These are phyloP conservation scores for Apogon hyalosoma DNA, from an alignment of 2,797 vertebrate species.

Conservation along the genomic window DNA sequence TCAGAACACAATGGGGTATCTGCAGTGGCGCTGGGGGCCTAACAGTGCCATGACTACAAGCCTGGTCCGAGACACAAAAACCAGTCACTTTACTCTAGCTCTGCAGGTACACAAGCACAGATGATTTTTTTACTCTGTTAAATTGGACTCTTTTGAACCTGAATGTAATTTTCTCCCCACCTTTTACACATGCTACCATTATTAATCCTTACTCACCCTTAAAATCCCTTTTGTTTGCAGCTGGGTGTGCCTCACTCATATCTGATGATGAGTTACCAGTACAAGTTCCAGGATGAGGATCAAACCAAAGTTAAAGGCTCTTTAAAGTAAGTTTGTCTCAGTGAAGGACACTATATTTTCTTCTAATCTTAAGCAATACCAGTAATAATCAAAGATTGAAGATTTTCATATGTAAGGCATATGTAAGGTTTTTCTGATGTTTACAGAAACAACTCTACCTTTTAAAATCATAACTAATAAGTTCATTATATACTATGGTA, in stretches of 20 bases:
- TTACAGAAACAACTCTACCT: no score
- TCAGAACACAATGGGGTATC: conserved; percentile 97
- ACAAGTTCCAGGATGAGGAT: conserved; percentile 98
- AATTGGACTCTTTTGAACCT: background rate
- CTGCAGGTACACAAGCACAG: conserved; percentile 87
- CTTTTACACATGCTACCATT: background rate
- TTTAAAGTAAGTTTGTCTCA: conserved; percentile 89
- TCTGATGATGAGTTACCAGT: conserved; percentile 96
- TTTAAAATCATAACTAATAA: no score
- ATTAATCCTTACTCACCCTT: background rate
- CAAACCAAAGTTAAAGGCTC: conserved; percentile 97
- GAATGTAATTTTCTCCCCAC: background rate
- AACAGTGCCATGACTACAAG: conserved; percentile 98
- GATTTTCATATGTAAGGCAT: no score
- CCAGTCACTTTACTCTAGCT: conserved; percentile 93
- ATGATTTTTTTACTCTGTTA: background rate
- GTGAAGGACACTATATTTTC: background rate
- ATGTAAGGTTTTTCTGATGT: no score
- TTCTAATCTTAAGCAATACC: background rate
- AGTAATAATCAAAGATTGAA: no score
- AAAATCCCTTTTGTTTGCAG: conserved; percentile 71
- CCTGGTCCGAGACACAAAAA: conserved; percentile 94
- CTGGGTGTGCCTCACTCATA: conserved; percentile 96
- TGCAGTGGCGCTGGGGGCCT: conserved; percentile 97
- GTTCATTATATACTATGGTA: no score